These are phyloP conservation scores for Saccostrea glomerata DNA, from an alignment of 1,140 invertebrate species.

Conservation along the genomic window DNA sequence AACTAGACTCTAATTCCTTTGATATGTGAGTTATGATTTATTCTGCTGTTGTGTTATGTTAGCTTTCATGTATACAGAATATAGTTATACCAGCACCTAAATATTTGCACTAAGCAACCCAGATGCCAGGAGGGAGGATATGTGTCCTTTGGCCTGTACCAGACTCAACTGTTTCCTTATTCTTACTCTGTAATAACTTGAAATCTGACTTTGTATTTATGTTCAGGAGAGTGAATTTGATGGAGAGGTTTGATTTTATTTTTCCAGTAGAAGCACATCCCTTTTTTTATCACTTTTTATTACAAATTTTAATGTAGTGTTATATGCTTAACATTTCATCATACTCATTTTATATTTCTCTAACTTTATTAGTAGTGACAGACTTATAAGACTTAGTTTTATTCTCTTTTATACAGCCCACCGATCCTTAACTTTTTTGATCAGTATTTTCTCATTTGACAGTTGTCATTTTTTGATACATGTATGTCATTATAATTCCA, in stretches of 20 bases:
- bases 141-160: not conserved
- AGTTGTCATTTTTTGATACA: no score
- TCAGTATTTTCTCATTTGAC: no score
- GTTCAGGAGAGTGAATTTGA: slow-evolving; percentile 54
- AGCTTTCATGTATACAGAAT: not conserved
- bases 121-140: not conserved
- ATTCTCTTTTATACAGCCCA: no score
- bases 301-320: not conserved
- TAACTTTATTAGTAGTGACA: not conserved
- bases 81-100: not conserved
- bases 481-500: no score
- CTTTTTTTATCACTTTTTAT: not conserved
- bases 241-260: slow-evolving; percentile 56
- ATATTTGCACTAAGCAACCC: not conserved
- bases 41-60: not conserved
- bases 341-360: not conserved
- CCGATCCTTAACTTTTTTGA: no score
- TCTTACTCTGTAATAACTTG: not conserved
- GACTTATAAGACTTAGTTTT: no score
- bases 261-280: not conserved
- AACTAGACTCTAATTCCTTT: no score
- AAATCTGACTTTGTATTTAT: slow-evolving; percentile 40
- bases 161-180: not conserved
- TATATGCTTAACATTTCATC: not conserved
- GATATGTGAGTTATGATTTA: not conserved